Base-by-base conservation (phyloP, 2,113 vertebrate genomes). In the Monarcha castaneiventris region DNA sequence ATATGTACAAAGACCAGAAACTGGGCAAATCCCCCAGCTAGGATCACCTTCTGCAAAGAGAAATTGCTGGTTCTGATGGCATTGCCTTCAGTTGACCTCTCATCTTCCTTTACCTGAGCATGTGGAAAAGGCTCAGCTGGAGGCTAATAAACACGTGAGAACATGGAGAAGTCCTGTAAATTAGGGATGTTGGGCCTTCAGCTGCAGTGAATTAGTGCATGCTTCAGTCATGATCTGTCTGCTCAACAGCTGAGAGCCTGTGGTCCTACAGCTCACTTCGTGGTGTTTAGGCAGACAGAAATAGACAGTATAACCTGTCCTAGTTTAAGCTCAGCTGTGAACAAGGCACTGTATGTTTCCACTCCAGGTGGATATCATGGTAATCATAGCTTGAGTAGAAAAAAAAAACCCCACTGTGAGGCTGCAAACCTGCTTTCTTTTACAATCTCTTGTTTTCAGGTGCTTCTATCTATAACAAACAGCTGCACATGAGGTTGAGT, bases 201-300 rank as follows among this genome's bases (percentile, higher is more conserved):
- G 6, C 10, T 59, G 39, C 1, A 1, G 48, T 54, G 41, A 68
- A 32, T 64, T 67, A 58, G 12, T 13, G 55, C 17, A 44, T 62
- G 21, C 9, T 64, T 76, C 43, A 49, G 55, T 30, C 33, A 3
- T 21, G 22, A 35, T 51, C 52, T 66, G 10, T 67, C 48, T 55
- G 41, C 54, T 68, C 46, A 29, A 7, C 27, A 83, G 41, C 58
- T 1, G 0, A 12, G 54, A 73, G 11, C 7, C 23, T 35, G 26
- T n/a, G 26, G 23, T n/a, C 13, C 29, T 37, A 13, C 0, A 0
- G 19, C 22, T 84, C 30, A 1, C 16, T 67, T 29, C 32, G 23
- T 22, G 46, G 16, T 51, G 4, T 26, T 83, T 12, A 58, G 27
- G 23, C 19, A 43, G 48, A 32, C 17, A 63, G 64, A 74, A 77